These are phyloP conservation scores for Tragopan temminckii DNA, from an alignment of 2,797 vertebrate species.

Conservation along the genomic window DNA sequence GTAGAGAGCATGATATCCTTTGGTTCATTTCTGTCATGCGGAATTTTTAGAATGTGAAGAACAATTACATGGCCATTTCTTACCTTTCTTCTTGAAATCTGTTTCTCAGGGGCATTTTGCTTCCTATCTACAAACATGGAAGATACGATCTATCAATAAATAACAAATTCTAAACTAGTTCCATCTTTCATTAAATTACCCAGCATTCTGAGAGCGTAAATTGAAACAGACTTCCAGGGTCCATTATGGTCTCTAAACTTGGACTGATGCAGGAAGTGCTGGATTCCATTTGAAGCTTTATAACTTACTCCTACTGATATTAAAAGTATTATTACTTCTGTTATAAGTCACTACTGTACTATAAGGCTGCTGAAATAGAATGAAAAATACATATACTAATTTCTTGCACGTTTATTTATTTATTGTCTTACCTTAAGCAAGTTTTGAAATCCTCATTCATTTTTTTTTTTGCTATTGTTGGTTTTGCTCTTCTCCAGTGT, in stretches of 20 bases:
- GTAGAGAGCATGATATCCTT: background rate
- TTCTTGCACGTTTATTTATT: background rate
- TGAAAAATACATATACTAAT: background rate
- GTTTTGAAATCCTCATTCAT: background rate
- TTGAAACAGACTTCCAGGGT: background rate
- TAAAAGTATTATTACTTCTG: background rate
- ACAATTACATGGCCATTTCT: background rate
- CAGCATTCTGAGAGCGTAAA: background rate
- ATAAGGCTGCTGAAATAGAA: background rate
- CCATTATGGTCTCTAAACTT: background rate
- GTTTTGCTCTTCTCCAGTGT: constrained; percentile 81
- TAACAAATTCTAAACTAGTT: background rate
- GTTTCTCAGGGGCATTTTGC: background rate
- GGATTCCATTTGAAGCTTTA: background rate
- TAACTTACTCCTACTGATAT: background rate
- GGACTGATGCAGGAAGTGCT: background rate
- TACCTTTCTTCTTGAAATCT: background rate
- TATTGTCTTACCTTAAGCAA: background rate
- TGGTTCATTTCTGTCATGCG: background rate
- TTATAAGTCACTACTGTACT: background rate
- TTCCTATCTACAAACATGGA: background rate
- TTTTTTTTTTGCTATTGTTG: background rate
- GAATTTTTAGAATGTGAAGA: background rate
- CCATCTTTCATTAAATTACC: background rate
- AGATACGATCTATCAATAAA: background rate